Evolutionary conservation across 2,113 vertebrate genomes (phyloP).

Genomic region (Sardina pilchardus): DNA sequence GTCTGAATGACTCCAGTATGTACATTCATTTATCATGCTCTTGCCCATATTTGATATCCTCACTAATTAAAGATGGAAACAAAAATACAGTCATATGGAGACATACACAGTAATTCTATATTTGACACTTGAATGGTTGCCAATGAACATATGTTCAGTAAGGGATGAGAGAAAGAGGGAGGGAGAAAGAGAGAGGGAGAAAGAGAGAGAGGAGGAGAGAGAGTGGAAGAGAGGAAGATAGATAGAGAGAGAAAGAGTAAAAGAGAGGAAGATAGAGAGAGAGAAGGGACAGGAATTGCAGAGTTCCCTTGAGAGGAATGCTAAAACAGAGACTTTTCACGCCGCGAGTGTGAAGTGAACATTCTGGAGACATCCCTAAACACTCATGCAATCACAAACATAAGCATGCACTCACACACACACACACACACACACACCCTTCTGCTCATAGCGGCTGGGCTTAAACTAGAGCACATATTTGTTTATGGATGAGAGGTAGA

Average conservation of each 20-base stretch:
- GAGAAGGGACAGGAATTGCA: not conserved
- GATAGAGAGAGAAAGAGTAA: not conserved
- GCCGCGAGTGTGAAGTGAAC: not conserved
- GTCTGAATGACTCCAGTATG: conserved; percentile 24
- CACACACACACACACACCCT: not conserved
- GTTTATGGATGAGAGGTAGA: conserved; percentile 57
- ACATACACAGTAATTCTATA: not conserved
- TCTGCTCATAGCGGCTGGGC: not conserved
- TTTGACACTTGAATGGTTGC: conserved; percentile 10
- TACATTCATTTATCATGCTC: conserved; percentile 28
- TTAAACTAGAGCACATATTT: conserved; percentile 54
- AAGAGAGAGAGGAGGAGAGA: not conserved
- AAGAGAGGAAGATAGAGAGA: not conserved
- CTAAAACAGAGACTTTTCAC: conserved; percentile 21
- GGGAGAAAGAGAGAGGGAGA: not conserved
- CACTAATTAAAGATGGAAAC: conserved; percentile 29
- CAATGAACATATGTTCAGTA: not conserved
- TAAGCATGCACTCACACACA: not conserved
- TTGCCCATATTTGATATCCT: conserved; percentile 9
- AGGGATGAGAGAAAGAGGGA: not conserved
- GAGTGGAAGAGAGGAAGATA: not conserved
- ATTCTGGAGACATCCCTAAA: not conserved
- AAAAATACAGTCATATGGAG: conserved; percentile 10
- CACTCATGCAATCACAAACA: not conserved
- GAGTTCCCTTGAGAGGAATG: conserved; percentile 51